phyloP scores from a whole-genome alignment of 2,888 invertebrate species.

The Pheosia tremula region DNA sequence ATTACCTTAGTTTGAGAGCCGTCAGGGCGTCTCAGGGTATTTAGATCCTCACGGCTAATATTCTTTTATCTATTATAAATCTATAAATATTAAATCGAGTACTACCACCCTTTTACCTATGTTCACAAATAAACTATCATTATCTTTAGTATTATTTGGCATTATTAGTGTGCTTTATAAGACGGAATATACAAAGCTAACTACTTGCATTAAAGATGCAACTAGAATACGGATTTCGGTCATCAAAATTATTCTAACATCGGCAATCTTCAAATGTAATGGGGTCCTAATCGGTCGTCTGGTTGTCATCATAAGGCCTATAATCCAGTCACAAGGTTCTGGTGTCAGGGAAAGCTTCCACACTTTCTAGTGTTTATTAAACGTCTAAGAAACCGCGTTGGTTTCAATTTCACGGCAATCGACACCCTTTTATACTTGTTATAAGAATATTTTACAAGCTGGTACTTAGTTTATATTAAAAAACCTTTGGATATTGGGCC shows the following conservation, averaged over 20 bases:
- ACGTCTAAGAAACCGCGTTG: constrained; percentile 16
- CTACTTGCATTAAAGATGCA: background rate
- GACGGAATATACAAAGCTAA: too few relatives aligned
- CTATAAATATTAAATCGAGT: too few relatives aligned
- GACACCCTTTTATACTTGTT: background rate
- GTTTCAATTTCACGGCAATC: background rate
- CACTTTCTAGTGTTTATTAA: constrained; percentile 39
- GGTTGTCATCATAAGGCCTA: constrained; percentile 31
- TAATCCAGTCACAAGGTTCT: constrained; percentile 36
- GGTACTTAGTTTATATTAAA: too few relatives aligned
- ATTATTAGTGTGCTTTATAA: too few relatives aligned
- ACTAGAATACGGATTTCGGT: background rate
- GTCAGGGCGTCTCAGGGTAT: too few relatives aligned
- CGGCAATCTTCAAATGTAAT: background rate
- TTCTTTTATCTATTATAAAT: too few relatives aligned
- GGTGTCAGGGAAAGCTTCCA: constrained; percentile 39
- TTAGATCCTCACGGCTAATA: too few relatives aligned
- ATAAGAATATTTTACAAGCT: background rate
- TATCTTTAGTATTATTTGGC: too few relatives aligned
- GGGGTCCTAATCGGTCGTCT: constrained; percentile 22
- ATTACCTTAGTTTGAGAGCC: too few relatives aligned
- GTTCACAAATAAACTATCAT: too few relatives aligned
- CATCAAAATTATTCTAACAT: constrained; percentile 3
- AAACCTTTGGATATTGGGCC: too few relatives aligned
- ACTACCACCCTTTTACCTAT: too few relatives aligned